Base-by-base conservation (phyloP, 2,888 invertebrate species). In the Rhaphigaster nebulosa region DNA sequence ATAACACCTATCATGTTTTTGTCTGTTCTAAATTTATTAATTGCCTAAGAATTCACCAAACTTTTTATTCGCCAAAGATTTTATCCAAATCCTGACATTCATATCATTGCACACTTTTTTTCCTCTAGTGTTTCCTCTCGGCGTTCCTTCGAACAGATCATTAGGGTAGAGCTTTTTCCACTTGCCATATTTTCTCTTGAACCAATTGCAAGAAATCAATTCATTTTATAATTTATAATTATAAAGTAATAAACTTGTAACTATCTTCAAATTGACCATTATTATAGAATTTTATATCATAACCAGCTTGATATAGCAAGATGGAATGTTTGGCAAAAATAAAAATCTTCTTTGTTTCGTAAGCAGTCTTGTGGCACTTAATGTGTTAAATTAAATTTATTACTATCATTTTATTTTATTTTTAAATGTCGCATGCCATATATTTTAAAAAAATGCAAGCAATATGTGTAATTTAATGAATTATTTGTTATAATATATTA, bases 341-440 rank as follows among this genome's bases (percentile, higher is more conserved):
- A 23, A 2, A 23, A 56, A 20, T 23, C 15, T 3, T 29, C 60
- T 15, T 15, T 29, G 3, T n/a, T 18, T 70, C 1, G 5, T 34
- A 34, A 5, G 70, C 70, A 20, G 38, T 76, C 34, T 76, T 76
- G 34, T 76, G 70, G 70, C 70, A 76, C 70, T 76, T 76, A 76
- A 76, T 29, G 18, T 34, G 20, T 38, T 34, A 76, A 38, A 76
- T 38, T 76, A 38, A 23, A 76, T 70, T 34, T 65, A 65, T 65
- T 29, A 56, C 6, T 56, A 12, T 60, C 1, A 29, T 60, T 60
- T 60, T 60, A 15, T 60, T 60, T 76, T 34, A 38, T 76, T 38
- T 76, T 34, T 76, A 38, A 76, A 76, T 76, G 70, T 76, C 15
- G 70, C 70, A 76, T 76, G 70, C 70, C 8, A 76, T 76, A 8